A percentile compares a stretch with the other conserved stretches of the same genome.
Conservation (phyloP, 2,888 invertebrate species). For the Iselma pallidipennis region DNA sequence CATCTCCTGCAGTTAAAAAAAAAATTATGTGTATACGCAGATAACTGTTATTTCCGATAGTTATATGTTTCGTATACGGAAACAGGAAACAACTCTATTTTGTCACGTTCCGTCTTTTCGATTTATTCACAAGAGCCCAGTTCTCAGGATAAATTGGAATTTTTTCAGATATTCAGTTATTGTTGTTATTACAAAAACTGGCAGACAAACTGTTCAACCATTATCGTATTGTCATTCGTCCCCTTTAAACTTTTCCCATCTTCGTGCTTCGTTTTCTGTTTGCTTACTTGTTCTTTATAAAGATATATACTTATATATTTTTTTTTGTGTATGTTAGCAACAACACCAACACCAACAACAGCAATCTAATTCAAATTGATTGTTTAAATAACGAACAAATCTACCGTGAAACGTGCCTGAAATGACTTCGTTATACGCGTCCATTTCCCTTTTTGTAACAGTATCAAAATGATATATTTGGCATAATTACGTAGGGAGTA, state of each 20-base stretch:
- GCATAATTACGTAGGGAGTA: constrained; percentile 7
- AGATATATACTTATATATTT: too few relatives aligned
- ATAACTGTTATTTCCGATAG: neutral
- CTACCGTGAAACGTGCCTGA: neutral
- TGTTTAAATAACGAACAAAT: neutral
- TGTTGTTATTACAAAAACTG: neutral
- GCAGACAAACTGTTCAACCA: neutral
- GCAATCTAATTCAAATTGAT: neutral
- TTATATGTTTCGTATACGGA: neutral
- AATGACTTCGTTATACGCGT: neutral
- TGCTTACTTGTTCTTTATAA: too few relatives aligned
- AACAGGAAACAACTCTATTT: constrained; percentile 1
- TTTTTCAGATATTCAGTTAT: neutral
- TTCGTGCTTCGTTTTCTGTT: neutral
- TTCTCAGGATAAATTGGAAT: neutral
- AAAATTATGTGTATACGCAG: neutral
- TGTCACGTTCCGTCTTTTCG: neutral
- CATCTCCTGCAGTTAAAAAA: neutral
- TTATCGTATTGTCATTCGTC: neutral
- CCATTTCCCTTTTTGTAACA: neutral
- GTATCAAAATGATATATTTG: constrained; percentile 3
- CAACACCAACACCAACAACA: too few relatives aligned
- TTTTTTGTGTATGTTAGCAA: neutral
- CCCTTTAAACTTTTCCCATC: neutral
- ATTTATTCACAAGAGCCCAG: constrained; percentile 1